These are phyloP conservation scores for Athene cunicularia DNA, from an alignment of 2,113 vertebrate species.

Conservation along the genomic window DNA sequence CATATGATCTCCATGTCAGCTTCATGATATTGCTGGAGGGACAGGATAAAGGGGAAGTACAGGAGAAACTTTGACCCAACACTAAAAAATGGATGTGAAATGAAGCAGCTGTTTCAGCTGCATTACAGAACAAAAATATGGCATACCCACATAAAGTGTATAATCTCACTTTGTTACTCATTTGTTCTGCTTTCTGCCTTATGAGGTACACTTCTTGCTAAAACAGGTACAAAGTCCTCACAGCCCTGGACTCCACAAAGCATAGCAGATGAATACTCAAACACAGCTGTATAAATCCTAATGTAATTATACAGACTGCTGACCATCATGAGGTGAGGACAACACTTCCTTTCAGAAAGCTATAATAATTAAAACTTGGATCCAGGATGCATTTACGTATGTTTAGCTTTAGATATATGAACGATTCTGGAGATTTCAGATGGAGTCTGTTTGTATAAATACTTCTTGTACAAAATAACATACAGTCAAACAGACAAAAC, in stretches of 20 bases:
- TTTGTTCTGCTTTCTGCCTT: neutral
- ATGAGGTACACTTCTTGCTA: neutral
- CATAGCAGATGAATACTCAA: neutral
- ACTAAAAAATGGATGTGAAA: neutral
- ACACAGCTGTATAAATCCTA: neutral
- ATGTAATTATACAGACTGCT: neutral
- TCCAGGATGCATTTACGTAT: neutral
- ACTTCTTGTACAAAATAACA: neutral
- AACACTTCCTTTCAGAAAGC: neutral
- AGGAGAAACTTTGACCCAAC: neutral
- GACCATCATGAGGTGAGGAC: neutral
- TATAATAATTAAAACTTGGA: neutral
- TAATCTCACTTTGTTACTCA: neutral
- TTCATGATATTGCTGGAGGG: neutral
- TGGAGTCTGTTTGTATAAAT: neutral
- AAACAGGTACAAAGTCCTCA: neutral
- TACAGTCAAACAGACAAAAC: neutral
- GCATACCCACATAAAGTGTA: neutral
- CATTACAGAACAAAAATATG: neutral
- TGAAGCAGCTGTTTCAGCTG: neutral
- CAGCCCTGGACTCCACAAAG: neutral
- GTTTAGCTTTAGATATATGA: neutral
- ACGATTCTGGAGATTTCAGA: neutral
- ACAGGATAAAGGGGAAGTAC: neutral
- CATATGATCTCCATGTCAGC: neutral